Evolutionary conservation across 2,888 invertebrate genomes (phyloP).

Genomic region (Rhimphoctona megacephalus): DNA sequence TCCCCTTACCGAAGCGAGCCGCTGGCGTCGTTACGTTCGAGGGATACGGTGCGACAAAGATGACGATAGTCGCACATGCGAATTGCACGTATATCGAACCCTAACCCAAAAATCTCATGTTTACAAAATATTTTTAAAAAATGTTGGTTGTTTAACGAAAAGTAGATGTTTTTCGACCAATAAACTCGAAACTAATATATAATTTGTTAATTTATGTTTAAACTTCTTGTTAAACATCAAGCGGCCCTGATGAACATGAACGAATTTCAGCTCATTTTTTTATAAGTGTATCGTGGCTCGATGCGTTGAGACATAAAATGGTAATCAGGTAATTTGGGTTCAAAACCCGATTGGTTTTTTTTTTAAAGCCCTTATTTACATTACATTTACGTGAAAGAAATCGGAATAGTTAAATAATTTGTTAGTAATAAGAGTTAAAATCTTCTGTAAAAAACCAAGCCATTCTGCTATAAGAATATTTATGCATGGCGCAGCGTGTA

Average conservation of each 20-base stretch:
- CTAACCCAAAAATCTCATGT: conserved; percentile 4
- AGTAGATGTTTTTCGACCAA: not conserved
- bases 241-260: not conserved
- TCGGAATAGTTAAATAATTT: too few relatives aligned
- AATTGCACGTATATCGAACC: not conserved
- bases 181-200: not conserved
- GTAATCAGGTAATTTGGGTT: too few relatives aligned
- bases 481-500: too few relatives aligned
- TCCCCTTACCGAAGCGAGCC: not conserved
- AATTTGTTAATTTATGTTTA: not conserved
- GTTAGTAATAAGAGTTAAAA: too few relatives aligned
- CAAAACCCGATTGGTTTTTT: too few relatives aligned
- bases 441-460: too few relatives aligned
- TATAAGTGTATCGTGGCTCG: too few relatives aligned
- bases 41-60: not conserved
- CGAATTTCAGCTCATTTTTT: not conserved
- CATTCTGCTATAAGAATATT: too few relatives aligned
- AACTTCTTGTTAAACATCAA: not conserved
- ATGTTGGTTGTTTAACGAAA: not conserved
- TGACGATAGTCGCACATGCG: conserved; percentile 1
- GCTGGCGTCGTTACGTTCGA: not conserved
- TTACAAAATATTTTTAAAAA: not conserved
- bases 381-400: too few relatives aligned
- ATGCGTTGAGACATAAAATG: too few relatives aligned
- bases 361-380: too few relatives aligned